Evolutionary conservation across 2,888 invertebrate genomes (phyloP), one percentile per base, ranked within the genome.

Genomic region (Microdon myrmicae): DNA sequence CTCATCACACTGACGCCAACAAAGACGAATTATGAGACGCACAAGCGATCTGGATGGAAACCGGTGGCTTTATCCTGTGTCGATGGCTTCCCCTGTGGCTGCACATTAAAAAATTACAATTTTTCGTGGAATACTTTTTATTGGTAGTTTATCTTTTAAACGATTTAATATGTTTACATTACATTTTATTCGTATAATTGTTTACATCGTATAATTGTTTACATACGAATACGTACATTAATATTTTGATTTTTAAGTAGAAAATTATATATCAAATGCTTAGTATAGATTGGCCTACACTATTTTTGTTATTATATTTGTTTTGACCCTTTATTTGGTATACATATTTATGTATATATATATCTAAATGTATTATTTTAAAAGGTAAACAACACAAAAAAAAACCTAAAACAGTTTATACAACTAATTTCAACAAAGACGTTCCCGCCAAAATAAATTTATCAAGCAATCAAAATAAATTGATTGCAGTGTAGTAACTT

Each of bases 261-360:
- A 61, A 61, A 61, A 61, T 32, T 26, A 12, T 49, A 61, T 61
- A 61, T 56, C 55, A 61, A 61, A 61, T 61, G 48, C 29, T 47
- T 48, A 23, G 19, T 43, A 23, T 22, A 17, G 34, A 29, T 45
- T 29, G 38, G 48, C 55, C 38, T 55, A 17, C 37, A 29, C 13
- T 26, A 22, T 26, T 19, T 26, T 3, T 39, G 10, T 26, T 17
- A 3, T 17, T 26, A 17, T 41, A 41, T 19, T 28, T 41, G 28
- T n/a, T 28, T 12, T 22, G 22, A n/a, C n/a, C n/a, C n/a, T n/a
- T n/a, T n/a, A n/a, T n/a, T n/a, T n/a, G n/a, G n/a, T n/a, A n/a
- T n/a, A n/a, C n/a, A n/a, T n/a, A n/a, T n/a, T n/a, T n/a, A n/a
- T n/a, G n/a, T n/a, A n/a, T n/a, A n/a, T n/a, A n/a, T n/a, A n/a